Evolutionary conservation across 2,888 invertebrate species (phyloP).

Genomic region (Stictocephala bisonia): DNA sequence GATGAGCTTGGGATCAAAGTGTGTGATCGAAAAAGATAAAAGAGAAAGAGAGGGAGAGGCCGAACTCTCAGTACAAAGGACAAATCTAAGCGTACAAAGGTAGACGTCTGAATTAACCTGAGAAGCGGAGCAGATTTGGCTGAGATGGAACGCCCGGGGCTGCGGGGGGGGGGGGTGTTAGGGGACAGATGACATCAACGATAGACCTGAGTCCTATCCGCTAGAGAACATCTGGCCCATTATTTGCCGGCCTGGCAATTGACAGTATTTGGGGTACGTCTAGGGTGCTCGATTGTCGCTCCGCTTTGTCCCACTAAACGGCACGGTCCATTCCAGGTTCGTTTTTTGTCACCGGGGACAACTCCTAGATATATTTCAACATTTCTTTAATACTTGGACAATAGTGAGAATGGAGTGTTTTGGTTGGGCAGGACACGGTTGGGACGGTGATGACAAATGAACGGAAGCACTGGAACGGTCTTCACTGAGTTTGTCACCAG

Average conservation of each 20-base stretch:
- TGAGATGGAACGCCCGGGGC: no score
- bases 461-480: conserved; percentile 8
- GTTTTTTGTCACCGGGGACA: background rate
- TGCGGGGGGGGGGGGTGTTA: no score
- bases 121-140: conserved; percentile 18
- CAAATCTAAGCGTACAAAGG: conserved; percentile 10
- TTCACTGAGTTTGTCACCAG: no score
- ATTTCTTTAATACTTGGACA: conserved; percentile 7
- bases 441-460: conserved; percentile 21
- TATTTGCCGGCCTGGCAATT: conserved; percentile 28
- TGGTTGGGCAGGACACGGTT: conserved; percentile 25
- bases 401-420: conserved; percentile 34
- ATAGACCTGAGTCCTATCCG: background rate
- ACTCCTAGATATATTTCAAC: conserved; percentile 18
- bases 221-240: conserved; percentile 27
- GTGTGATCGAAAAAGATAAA: conserved; percentile 11
- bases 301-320: conserved; percentile 7
- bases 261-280: conserved; percentile 38
- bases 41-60: no score
- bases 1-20: conserved; percentile 26
- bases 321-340: background rate
- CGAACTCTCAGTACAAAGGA: no score
- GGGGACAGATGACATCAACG: conserved; percentile 28
- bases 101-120: conserved; percentile 33
- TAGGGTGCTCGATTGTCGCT: conserved; percentile 37